Evolutionary conservation across 2,888 invertebrate genomes (phyloP), one percentile per base, ranked within the genome.

Genomic region (Cheilosia scutellata): DNA sequence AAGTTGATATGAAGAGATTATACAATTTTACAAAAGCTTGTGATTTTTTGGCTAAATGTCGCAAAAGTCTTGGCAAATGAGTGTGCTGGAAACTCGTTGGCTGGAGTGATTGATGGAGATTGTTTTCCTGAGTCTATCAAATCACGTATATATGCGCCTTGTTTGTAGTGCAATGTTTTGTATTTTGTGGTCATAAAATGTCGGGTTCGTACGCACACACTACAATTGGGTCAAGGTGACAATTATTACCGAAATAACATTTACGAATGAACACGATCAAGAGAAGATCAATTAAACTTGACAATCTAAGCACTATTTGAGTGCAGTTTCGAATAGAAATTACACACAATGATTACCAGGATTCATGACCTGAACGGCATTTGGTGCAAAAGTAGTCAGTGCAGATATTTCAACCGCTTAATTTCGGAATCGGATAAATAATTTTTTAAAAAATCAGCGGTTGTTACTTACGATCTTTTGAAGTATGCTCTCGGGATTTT

Each of bases 191-290:
- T 49, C 57, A 40, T 60, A 27, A 63, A 74, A 58, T 68, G 25
- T 40, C 53, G 79, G 84, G 75, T 80, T 84, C 80, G 75, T 47
- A 80, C 66, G 51, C 60, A 76, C 37, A 27, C 49, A n/a, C n/a
- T 25, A 62, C 42, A 57, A 62, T 71, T 78, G 37, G 70, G 84
- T 84, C 84, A 84, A 84, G 84, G 84, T 84, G 55, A 42, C 51
- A 9, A 7, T 65, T 71, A 49, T 42, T 44, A 27, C 2, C 37
- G 40, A 60, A 66, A 49, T 37, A 29, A 27, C 42, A 44, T 63
- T 62, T 16, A 37, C 4, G 4, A 37, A 37, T 11, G 11, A 1
- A 37, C 37, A 57, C 20, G 29, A 62, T 37, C 25, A 53, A 27
- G 20, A 58, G n/a, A 53, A 49, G 66, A 72, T 58, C 57, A 71